Conservation (phyloP, 1,140 invertebrate species). For the Drosophila albomicans region DNA sequence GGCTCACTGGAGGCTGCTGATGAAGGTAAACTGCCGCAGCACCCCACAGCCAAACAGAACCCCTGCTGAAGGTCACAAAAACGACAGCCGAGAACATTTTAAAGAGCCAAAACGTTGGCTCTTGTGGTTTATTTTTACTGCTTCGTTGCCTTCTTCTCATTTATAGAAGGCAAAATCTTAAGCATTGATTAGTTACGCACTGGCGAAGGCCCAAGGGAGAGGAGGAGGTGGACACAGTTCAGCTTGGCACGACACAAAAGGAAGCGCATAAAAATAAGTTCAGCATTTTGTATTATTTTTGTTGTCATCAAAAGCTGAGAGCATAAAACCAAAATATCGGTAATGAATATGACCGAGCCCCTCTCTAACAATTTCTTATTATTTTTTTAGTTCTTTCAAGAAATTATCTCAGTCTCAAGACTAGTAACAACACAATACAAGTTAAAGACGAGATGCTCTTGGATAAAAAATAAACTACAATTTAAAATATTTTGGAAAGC, state of each 20-base stretch:
- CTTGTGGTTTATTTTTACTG: slow-evolving; percentile 40
- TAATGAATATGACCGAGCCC: slow-evolving; percentile 31
- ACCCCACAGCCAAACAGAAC: background rate
- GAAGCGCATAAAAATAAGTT: slow-evolving; percentile 36
- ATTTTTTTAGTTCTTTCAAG: background rate
- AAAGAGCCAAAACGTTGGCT: slow-evolving; percentile 30
- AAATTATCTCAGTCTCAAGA: slow-evolving; percentile 9
- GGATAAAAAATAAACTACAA: no score
- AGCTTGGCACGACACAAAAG: slow-evolving; percentile 10
- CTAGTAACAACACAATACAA: background rate
- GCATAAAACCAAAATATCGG: slow-evolving; percentile 41
- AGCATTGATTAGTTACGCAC: slow-evolving; percentile 69
- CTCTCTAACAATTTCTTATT: slow-evolving; percentile 27
- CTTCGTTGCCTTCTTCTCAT: slow-evolving; percentile 21
- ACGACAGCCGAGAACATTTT: slow-evolving; percentile 33
- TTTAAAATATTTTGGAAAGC: no score
- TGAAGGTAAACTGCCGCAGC: slow-evolving; percentile 26
- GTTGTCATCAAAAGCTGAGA: slow-evolving; percentile 35
- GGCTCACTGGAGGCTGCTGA: slow-evolving; percentile 43
- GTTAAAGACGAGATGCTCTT: slow-evolving; percentile 13
- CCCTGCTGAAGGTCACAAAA: slow-evolving; percentile 33
- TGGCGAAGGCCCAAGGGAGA: slow-evolving; percentile 2
- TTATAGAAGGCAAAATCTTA: slow-evolving; percentile 29
- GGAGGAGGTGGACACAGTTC: background rate
- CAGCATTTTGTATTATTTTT: slow-evolving; percentile 32